Evolutionary conservation across 2,888 invertebrate species (phyloP).

Genomic region (Epistrophe grossulariae): DNA sequence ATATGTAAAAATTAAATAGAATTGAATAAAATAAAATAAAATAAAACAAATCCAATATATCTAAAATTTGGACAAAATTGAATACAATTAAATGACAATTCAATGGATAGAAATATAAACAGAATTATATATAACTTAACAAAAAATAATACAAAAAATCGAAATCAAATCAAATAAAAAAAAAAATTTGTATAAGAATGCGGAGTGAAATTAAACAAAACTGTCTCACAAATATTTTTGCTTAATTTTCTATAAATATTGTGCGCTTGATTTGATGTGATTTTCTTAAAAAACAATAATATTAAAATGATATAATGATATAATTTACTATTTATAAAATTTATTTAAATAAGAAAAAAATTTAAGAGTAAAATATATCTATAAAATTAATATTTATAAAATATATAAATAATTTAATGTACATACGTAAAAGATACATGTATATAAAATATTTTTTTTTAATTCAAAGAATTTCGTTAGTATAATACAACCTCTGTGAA

Average conservation of each 20-base stretch:
- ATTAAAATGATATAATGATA: neutral
- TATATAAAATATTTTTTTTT: no score
- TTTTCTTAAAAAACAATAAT: neutral
- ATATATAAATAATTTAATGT: no score
- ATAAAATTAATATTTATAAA: no score
- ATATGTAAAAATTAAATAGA: no score
- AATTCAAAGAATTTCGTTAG: neutral
- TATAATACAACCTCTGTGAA: neutral
- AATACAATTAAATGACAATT: no score
- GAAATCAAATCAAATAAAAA: no score
- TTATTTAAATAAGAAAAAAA: neutral
- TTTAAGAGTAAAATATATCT: neutral
- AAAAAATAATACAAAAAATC: neutral
- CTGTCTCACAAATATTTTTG: neutral
- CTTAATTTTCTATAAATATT: neutral
- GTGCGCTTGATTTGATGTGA: constrained; percentile 28
- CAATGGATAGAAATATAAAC: no score
- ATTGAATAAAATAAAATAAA: no score
- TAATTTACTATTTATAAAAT: neutral
- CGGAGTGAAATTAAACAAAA: neutral
- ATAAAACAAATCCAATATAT: no score
- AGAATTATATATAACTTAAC: no score
- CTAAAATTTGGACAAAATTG: no score
- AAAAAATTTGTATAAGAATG: neutral
- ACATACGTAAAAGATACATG: no score